Base-by-base conservation (phyloP, 2,797 vertebrate genomes). In the Sphenodon punctatus region DNA sequence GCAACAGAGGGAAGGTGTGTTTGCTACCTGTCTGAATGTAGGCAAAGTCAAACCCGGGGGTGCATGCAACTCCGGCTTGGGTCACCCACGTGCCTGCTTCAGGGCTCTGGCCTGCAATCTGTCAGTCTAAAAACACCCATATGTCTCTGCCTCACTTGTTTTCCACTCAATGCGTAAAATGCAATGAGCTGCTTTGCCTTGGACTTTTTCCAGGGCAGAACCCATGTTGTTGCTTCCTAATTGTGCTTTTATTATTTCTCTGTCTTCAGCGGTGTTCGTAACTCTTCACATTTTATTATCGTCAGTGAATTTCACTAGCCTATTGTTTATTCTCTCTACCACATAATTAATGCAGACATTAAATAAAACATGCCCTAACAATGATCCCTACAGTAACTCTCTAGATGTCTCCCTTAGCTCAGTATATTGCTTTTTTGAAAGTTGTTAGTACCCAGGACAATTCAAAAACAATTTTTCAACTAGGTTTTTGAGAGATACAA, bases 381-480 rank as follows among this genome's bases (percentile, higher is more conserved):
- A n/a, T n/a, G n/a, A n/a, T n/a, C n/a, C n/a, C n/a, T n/a, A 10
- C 68, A 34, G 27, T 45, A 9, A 30, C 51, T 41, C 0, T 1
- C 16, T 32, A 41, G 27, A 25, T 63, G 42, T 13, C 38, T 59
- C 25, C 63, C 34, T 43, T 58, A 4, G 70, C 20, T 30, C 3
- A 63, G 15, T 39, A 7, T 4, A 59, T 25, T 20, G 9, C 15
- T 68, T 75, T 45, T 2, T 34, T 66, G 8, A 36, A 80, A 19
- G 1, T 32, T 71, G 84, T 63, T 15, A 56, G 10, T 14, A 74
- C 55, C 19, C 69, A 58, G 69, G 45, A 41, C 65, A 78, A 53
- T 2, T 3, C 36, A 23, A 75, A 3, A 5, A n/a, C n/a, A 76
- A 81, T 72, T 49, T 10, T 42, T 45, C n/a, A n/a, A 1, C 64